phyloP scores from a whole-genome alignment of 2,888 invertebrate genomes.

The Melanargia galathea region DNA sequence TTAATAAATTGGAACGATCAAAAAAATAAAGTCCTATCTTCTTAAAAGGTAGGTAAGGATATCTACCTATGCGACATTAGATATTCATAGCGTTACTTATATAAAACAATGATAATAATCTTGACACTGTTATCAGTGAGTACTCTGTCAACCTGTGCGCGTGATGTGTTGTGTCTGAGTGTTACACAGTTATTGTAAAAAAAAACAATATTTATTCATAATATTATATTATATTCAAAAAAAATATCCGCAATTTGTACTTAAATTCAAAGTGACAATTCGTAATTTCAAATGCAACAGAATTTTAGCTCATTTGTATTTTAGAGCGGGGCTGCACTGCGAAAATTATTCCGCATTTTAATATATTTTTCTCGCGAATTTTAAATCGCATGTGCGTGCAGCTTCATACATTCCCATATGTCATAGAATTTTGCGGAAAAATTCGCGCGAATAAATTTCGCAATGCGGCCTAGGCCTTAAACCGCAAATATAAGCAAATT shows the following conservation, averaged over 20 bases:
- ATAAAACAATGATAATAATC: conserved; percentile 24
- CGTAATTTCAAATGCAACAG: background rate
- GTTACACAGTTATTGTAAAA: conserved; percentile 11
- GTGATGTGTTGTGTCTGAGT: conserved; percentile 28
- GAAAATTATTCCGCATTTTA: too few species aligned
- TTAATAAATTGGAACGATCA: too few species aligned
- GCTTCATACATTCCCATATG: too few species aligned
- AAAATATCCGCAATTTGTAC: background rate
- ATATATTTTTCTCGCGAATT: too few species aligned
- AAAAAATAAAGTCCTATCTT: too few species aligned
- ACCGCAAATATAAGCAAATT: too few species aligned
- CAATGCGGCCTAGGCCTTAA: too few species aligned
- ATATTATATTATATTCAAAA: background rate
- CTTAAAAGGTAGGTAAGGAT: conserved; percentile 1
- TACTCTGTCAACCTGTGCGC: conserved; percentile 28
- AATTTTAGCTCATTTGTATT: too few species aligned
- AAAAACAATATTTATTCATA: conserved; percentile 2
- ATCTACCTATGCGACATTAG: conserved; percentile 9
- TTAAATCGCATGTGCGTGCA: too few species aligned
- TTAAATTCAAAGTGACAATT: background rate
- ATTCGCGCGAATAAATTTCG: too few species aligned
- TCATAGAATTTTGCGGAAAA: too few species aligned
- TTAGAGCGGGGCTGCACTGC: too few species aligned
- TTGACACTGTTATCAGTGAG: conserved; percentile 25
- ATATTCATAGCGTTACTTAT: conserved; percentile 4